phyloP scores from a whole-genome alignment of 2,113 vertebrate genomes.

The Burhinus bistriatus region DNA sequence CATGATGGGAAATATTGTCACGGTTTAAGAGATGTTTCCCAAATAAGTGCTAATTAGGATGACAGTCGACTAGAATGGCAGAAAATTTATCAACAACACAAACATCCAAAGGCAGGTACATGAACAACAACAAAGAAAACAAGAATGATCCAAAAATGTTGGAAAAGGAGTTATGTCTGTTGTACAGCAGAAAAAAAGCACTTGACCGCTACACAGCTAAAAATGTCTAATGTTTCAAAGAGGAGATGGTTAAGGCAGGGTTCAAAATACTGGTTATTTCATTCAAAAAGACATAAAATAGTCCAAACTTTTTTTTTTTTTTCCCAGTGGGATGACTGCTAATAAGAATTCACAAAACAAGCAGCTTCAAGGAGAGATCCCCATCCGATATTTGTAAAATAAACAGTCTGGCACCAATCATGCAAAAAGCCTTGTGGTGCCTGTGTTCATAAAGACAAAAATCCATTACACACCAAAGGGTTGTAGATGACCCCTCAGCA shows the following conservation, averaged over 20 bases:
- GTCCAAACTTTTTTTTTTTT: background rate
- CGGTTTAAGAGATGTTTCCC: constrained; percentile 61
- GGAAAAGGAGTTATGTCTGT: constrained; percentile 63
- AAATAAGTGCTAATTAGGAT: constrained; percentile 41
- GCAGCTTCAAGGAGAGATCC: background rate
- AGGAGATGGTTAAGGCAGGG: constrained; percentile 77
- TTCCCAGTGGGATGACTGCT: background rate
- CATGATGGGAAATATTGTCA: constrained; percentile 76
- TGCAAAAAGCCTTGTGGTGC: background rate
- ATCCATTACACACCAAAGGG: background rate
- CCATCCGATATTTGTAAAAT: constrained; percentile 2
- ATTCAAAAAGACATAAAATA: constrained; percentile 2
- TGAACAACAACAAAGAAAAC: constrained; percentile 65
- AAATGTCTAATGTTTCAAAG: constrained; percentile 68
- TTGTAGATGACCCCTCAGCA: background rate
- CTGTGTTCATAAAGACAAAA: background rate
- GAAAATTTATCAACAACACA: constrained; percentile 54
- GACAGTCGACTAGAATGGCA: constrained; percentile 18
- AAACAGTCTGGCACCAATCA: constrained; percentile 5
- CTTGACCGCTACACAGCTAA: constrained; percentile 62
- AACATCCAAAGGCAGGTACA: constrained; percentile 56
- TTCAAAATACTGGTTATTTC: constrained; percentile 71
- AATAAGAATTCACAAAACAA: background rate
- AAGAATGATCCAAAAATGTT: constrained; percentile 48
- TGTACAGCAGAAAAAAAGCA: constrained; percentile 66